Conservation (phyloP, 2,797 vertebrate genomes). For the Dendrocincla fuliginosa region DNA sequence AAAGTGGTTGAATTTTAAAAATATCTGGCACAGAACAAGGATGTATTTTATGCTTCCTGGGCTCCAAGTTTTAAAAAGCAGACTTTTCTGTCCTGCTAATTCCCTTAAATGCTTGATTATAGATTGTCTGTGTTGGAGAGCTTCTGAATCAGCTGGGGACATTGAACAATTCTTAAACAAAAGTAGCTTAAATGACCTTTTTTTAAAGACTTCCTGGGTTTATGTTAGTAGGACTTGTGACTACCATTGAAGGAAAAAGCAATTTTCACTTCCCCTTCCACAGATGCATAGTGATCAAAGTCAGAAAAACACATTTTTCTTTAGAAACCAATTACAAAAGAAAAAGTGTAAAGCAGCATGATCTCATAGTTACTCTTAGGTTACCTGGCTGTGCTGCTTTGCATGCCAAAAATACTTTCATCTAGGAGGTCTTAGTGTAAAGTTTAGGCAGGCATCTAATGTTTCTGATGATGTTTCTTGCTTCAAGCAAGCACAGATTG, state of each 20-base stretch:
- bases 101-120: background rate
- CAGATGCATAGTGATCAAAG: background rate
- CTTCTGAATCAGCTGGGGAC: background rate
- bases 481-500: background rate
- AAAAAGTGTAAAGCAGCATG: background rate
- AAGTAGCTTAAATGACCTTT: background rate
- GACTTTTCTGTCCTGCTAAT: background rate
- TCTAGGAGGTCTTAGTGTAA: background rate
- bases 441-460: background rate
- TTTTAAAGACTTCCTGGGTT: background rate
- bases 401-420: background rate
- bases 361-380: background rate
- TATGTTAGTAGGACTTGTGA: background rate
- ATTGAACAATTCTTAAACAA: background rate
- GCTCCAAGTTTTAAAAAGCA: background rate
- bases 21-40: background rate
- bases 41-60: accelerated
- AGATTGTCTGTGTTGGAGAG: background rate
- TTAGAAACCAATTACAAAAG: background rate
- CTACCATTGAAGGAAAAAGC: background rate
- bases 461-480: background rate
- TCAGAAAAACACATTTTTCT: background rate
- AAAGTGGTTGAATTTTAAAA: background rate
- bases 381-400: background rate
- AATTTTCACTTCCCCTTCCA: background rate